Evolutionary conservation across 2,113 vertebrate genomes (phyloP), one percentile per base, ranked within the genome.

Genomic region (Anseranas semipalmata): DNA sequence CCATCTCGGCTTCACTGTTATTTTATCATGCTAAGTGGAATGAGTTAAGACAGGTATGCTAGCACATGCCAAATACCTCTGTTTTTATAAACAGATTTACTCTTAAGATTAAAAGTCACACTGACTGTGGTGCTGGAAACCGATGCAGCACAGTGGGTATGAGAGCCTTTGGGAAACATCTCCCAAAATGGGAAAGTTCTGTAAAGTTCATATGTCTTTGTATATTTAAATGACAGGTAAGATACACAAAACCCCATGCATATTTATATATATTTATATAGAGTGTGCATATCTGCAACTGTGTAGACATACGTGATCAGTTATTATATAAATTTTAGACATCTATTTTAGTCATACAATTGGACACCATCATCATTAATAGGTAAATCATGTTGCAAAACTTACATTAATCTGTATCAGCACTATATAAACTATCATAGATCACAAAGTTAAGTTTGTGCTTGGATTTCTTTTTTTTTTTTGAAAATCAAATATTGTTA

Each of bases 161-260:
- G 9, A 86, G 28, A 71, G 33, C 55, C 22, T 67, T 77, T 67
- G 32, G 50, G 73, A 89, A 93, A 93, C 85, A 83, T 20, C 39
- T 87, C 95, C 79, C 67, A 93, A 70, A 96, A 77, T 86, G 90
- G 92, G 59, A 85, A 90, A 66, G 83, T n/a, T 73, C 67, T 79
- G 15, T 50, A 43, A 92, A 88, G 62, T 32, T 66, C 88, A 12
- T 70, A 10, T 39, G 12, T 85, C 88, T 67, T 59, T 90, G 67
- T 80, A 46, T 58, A 92, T 76, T 76, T 53, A 73, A 95, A 66
- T 95, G 95, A 89, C 83, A 95, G 63, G 53, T 67, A 85, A 4
- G 20, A 85, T 93, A 93, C 52, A 91, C 90, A 96, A 94, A 96
- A 43, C 18, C 5, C 18, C 35, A 28, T 16, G 27, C 46, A 46